These are phyloP conservation scores for Megalops atlanticus DNA, from an alignment of 2,113 vertebrate species.

Conservation along the genomic window DNA sequence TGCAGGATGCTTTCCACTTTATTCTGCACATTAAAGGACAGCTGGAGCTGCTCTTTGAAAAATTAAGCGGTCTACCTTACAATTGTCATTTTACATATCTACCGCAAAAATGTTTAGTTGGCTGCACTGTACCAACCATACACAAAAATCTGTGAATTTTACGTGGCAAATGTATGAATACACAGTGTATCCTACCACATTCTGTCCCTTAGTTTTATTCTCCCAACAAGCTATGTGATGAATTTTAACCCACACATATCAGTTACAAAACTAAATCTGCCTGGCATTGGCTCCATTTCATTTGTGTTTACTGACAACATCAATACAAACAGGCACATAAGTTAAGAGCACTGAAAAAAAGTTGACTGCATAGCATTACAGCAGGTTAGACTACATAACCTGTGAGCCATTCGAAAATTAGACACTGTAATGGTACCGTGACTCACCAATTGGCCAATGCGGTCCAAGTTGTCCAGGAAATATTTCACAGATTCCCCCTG, in stretches of 20 bases:
- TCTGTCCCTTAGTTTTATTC: too few species aligned
- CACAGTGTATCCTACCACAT: too few species aligned
- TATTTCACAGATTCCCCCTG: constrained; percentile 98
- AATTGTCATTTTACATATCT: not conserved
- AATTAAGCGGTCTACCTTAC: not conserved
- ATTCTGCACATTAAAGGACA: too few species aligned
- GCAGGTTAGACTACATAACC: not conserved
- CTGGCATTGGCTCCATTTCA: not conserved
- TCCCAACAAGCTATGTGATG: not conserved
- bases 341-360: not conserved
- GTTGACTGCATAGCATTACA: not conserved
- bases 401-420: not conserved
- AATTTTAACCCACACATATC: too few species aligned
- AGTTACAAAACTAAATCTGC: too few species aligned
- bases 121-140: too few species aligned
- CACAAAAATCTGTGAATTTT: too few species aligned
- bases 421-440: constrained; percentile 3
- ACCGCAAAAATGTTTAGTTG: not conserved
- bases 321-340: not conserved
- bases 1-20: too few species aligned
- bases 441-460: constrained; percentile 94
- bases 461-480: constrained; percentile 96
- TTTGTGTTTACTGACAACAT: not conserved
- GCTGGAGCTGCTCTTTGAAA: too few species aligned
- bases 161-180: too few species aligned